Conservation (phyloP, 2,888 invertebrate species). For the Tetropium fuscum region DNA sequence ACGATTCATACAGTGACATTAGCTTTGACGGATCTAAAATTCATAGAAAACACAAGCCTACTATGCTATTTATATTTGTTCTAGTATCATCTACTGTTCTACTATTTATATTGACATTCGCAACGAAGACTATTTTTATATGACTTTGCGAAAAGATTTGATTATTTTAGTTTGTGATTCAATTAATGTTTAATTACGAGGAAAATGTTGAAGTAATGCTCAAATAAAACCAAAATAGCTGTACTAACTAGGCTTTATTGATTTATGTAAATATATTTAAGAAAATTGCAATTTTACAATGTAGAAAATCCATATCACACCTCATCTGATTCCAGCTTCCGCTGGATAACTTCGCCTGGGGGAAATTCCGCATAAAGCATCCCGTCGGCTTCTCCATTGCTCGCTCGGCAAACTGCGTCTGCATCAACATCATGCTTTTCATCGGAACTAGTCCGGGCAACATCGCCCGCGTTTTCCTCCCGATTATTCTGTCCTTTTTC, state of each 20-base stretch:
- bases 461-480: background rate
- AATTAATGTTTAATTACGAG: background rate
- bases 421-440: background rate
- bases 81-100: too few species aligned
- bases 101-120: too few species aligned
- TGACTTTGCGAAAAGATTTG: too few species aligned
- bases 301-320: background rate
- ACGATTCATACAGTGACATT: too few species aligned
- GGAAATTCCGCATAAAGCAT: constrained; percentile 1
- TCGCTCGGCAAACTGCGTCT: background rate
- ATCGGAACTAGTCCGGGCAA: background rate
- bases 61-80: too few species aligned
- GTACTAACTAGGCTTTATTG: background rate
- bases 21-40: too few species aligned
- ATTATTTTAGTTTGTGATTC: background rate
- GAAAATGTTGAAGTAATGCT: background rate
- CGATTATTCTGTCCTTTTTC: background rate
- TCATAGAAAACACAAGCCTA: too few species aligned
- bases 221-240: background rate
- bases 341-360: constrained; percentile 1
- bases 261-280: too few species aligned
- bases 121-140: too few species aligned
- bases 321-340: constrained; percentile 6
- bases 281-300: too few species aligned
- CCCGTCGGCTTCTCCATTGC: background rate